Base-by-base conservation (phyloP, 2,888 invertebrate species). In the Deilephila porcellus region DNA sequence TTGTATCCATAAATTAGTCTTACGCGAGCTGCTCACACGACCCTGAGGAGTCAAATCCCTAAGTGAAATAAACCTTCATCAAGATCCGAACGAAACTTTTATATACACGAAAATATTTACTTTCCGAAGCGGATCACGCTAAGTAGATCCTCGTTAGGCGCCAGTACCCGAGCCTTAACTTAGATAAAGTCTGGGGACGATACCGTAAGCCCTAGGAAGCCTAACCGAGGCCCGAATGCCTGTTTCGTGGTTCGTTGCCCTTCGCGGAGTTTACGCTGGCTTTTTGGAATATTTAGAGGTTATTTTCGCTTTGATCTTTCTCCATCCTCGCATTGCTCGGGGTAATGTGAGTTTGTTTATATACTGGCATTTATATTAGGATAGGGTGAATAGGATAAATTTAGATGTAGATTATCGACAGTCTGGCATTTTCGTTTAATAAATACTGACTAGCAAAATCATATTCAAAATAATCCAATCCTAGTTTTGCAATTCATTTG, bases 231-330 rank as follows among this genome's bases (percentile, higher is more conserved):
- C 34, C 45, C 4, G 64, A 20, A 20, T 67, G 67, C 67, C 67
- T 45, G 67, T 67, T 52, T 52, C 17, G 67, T 45, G 67, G 67
- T 67, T 29, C 67, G 67, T 67, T 67, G 67, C 45, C 63, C 62
- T 56, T 63, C 20, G 53, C 52, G 4, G 56, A 56, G 19, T 56
- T 56, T 56, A 56, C n/a, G 53, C 53, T 34, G 53, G 63, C 53
- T 63, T 63, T 72, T 67, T 67, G 20, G 45, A 67, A 67, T 67
- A 67, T 67, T 64, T 67, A 64, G 63, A n/a, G 64, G 37, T 62
- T 17, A 45, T 67, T 25, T 64, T 29, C 52, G 45, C 67, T 52
- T 67, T 52, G 67, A 67, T 67, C 67, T 67, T 17, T 45, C 67
- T 14, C 14, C 45, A 67, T 67, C 52, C 67, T 14, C 52, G 25